Evolutionary conservation across 2,797 vertebrate genomes (phyloP), one percentile per base, ranked within the genome.

Genomic region (Mus spretus): DNA sequence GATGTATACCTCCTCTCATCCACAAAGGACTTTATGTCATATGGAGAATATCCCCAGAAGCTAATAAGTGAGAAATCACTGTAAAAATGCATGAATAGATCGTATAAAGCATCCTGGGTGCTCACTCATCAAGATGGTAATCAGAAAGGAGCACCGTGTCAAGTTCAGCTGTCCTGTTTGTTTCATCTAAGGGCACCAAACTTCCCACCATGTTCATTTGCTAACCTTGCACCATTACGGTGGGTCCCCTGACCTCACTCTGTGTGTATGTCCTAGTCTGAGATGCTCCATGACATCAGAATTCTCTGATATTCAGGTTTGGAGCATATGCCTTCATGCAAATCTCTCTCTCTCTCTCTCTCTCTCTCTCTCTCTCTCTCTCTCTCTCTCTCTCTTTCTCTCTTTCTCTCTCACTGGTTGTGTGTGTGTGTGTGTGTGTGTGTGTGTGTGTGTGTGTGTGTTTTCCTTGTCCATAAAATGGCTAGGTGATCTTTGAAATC

Each of bases 391-490:
- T 31, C 19, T n/a, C 61, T 26, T 22, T 26, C 61, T 26, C 26
- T 28, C 10, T 63, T 61, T 67, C 31, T 67, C 65, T n/a, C 28
- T 67, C 4, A 31, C 11, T 31, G 44, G 44, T 44, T 44, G 2
- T 44, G 40, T 11, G 5, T 47, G 47, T 47, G 47, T 47, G 47
- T 47, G 47, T 47, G 47, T 6, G 31, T 34, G 40, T 11, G 5
- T 47, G 47, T n/a, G n/a, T n/a, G n/a, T n/a, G 4, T 47, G 47
- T 47, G 47, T 47, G 47, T 47, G 47, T 47, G 47, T 6, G 31
- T 34, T 88, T 67, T 94, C 24, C 61, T 88, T 24, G 37, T 95
- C 83, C 86, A n/a, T 85, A 78, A 95, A 96, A 84, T 78, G 47
- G 78, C 59, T 84, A 86, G 34, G 31, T 50, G 50, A 89, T 78